Evolutionary conservation across 2,888 invertebrate genomes (phyloP).

Genomic region (Biston stratarius): DNA sequence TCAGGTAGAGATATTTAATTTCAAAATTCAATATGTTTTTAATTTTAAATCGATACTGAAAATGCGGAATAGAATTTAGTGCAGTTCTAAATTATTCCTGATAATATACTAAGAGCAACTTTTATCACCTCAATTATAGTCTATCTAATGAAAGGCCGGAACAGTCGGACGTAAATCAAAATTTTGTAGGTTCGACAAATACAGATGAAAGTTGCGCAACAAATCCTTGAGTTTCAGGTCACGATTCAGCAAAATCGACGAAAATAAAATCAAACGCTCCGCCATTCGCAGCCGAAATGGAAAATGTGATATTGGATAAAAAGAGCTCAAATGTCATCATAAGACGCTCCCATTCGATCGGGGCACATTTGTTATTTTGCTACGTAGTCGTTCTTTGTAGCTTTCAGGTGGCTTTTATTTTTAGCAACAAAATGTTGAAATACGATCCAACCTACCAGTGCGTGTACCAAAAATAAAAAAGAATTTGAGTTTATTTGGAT

Average conservation of each 20-base stretch:
- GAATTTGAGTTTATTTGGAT: slow-evolving; percentile 6
- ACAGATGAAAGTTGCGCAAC: slow-evolving; percentile 70
- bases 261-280: slow-evolving; percentile 78
- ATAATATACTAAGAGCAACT: slow-evolving; percentile 17
- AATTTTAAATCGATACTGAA: background rate
- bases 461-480: background rate
- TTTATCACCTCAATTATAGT: slow-evolving; percentile 38
- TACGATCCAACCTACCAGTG: slow-evolving; percentile 2
- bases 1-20: slow-evolving; percentile 5
- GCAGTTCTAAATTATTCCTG: background rate
- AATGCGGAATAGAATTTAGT: background rate
- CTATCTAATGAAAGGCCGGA: slow-evolving; percentile 47
- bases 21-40: background rate
- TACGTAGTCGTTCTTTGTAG: slow-evolving; percentile 32
- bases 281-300: slow-evolving; percentile 65
- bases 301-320: slow-evolving; percentile 73
- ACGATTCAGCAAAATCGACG: slow-evolving; percentile 77
- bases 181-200: slow-evolving; percentile 59
- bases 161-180: slow-evolving; percentile 51
- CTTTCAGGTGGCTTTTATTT: slow-evolving; percentile 32
- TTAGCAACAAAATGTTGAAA: slow-evolving; percentile 22
- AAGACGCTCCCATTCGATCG: slow-evolving; percentile 56
- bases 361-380: slow-evolving; percentile 41
- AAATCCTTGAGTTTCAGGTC: slow-evolving; percentile 74
- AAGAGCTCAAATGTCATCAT: slow-evolving; percentile 66